Base-by-base conservation (phyloP, 2,113 vertebrate genomes). In the Trogon melanurus region DNA sequence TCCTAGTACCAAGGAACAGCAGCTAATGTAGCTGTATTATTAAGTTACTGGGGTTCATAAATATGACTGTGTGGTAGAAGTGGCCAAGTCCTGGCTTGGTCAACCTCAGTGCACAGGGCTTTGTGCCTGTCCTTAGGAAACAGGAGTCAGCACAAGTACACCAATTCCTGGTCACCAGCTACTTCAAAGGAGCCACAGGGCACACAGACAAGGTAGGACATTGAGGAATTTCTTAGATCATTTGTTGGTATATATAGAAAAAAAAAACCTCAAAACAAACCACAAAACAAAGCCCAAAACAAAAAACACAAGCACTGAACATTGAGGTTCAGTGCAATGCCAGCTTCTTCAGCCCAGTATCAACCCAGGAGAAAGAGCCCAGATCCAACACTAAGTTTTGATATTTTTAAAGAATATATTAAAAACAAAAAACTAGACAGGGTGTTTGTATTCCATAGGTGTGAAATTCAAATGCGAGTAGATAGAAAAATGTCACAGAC, bases 141-240 rank as follows among this genome's bases (percentile, higher is more conserved):
- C 2, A 9, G 11, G 6, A 76, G 2, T 38, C 21, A 34, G 14
- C 10, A 36, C 9, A 62, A 47, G 10, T 8, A 11, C 0, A 23
- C 18, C 6, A 66, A 12, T 36, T 83, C 16, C 30, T 54, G 47
- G 32, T 29, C 45, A 30, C 4, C 29, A 53, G 25, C 18, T 69
- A 6, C 36, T 65, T 62, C 50, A 75, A 29, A 67, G n/a, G 19
- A 62, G 23, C 36, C 30, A 18, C 1, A 16, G 12, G 48, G 38
- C 10, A 72, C 1, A 1, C 27, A 71, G 62, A 5, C 25, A 22
- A 64, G 4, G 44, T 18, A 71, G 29, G 48, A 67, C 11, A 4
- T 3, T 7, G 3, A 50, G 9, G 19, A 44, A 53, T 44, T 57
- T 69, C 11, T 75, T 64, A 61, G 27, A 17, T 36, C 6, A 17